These are phyloP conservation scores for Crotophaga sulcirostris DNA, from an alignment of 2,113 vertebrate genomes.

Conservation along the genomic window DNA sequence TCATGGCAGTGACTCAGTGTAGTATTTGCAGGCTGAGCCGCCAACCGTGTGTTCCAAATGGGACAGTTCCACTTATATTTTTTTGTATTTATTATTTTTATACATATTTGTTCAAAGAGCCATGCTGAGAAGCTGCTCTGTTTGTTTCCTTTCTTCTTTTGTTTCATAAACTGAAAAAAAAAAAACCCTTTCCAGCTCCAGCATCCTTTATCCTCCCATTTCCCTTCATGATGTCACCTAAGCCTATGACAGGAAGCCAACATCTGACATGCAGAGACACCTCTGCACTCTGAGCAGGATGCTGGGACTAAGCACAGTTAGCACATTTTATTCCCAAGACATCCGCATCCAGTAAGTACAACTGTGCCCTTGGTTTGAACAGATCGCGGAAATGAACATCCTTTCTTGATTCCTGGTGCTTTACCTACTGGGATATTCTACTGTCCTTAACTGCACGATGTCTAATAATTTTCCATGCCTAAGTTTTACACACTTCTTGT, in stretches of 20 bases:
- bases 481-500: not conserved
- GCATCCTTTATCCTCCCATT: conserved; percentile 67
- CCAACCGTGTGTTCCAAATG: conserved; percentile 33
- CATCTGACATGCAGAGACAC: conserved; percentile 49
- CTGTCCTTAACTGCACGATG: not conserved
- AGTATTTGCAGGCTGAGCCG: conserved; percentile 42
- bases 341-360: not conserved
- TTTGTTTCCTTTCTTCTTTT: conserved; percentile 69
- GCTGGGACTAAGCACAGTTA: conserved; percentile 13
- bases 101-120: conserved; percentile 44
- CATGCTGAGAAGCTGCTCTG: conserved; percentile 50
- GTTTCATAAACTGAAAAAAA: conserved; percentile 65
- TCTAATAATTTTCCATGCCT: not conserved
- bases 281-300: conserved; percentile 64
- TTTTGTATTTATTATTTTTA: conserved; percentile 44
- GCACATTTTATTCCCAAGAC: conserved; percentile 48
- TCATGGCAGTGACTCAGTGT: conserved; percentile 32
- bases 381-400: not conserved
- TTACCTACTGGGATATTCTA: not conserved
- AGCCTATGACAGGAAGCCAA: conserved; percentile 55
- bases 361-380: not conserved
- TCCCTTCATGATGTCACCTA: conserved; percentile 66
- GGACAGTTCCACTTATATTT: conserved; percentile 21
- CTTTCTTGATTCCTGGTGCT: not conserved
- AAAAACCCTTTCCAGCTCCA: conserved; percentile 56